Evolutionary conservation across 1,140 invertebrate species (phyloP), one percentile per base, ranked within the genome.

Genomic region (Lerema accius): DNA sequence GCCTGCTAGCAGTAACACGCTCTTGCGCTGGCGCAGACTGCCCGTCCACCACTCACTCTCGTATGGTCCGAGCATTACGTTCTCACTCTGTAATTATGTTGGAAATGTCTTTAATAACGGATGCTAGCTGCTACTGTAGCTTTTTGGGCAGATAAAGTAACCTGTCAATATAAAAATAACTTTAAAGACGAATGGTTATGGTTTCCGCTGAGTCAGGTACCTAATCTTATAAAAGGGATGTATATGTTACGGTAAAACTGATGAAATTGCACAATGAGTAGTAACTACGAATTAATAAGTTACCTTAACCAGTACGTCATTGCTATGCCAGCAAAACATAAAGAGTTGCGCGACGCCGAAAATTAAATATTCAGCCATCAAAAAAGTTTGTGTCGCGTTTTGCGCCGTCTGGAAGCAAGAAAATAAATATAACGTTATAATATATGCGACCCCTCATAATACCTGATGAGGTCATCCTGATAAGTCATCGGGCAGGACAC

Each of bases 291-390:
- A 10, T 1, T 50, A 32, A 35, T 66, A 71, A 4, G 15, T 74
- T 69, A 88, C 87, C 73, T 87, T 87, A 7, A 77, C 49, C 17
- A 82, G 63, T 46, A 87, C 83, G 23, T 81, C 79, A 53, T 88
- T 88, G 59, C 85, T 88, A 37, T 88, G 85, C 85, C 85, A 88
- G 55, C 85, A 90, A 48, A 84, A 86, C 35, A 86, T 64, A 53
- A 87, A 88, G 1, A 88, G 66, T 48, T 87, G 84, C 4, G 78
- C 78, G 0, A 86, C 69, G 2, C 83, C 82, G 37, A 90, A 90
- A 35, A 81, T 63, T 4, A 90, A 62, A 59, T 85, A 90, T 63
- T 89, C 83, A 3, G 79, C 80, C 74, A 86, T 79, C 16, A 87
- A 48, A 0, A 90, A 19, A 42, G 80, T 84, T 53, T 90, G 83